These are phyloP conservation scores for Homarus americanus DNA, from an alignment of 1,140 invertebrate species.

Conservation along the genomic window DNA sequence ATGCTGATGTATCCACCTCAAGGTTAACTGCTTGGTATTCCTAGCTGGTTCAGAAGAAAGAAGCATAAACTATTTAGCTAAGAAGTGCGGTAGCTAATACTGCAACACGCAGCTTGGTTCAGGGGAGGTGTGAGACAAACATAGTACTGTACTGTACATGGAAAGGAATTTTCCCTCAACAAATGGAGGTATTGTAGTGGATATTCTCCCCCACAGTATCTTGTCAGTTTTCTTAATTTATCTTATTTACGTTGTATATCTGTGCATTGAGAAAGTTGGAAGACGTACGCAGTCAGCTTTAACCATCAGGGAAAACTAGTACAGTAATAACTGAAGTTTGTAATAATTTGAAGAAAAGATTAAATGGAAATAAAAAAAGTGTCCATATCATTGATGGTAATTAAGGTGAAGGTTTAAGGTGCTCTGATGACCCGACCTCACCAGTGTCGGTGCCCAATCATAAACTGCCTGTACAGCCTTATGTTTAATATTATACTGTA, in stretches of 20 bases:
- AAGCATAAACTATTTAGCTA: not conserved
- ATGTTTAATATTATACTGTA: not conserved
- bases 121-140: not conserved
- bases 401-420: not conserved
- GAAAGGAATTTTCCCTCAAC: not conserved
- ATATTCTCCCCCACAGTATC: not conserved
- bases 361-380: not conserved
- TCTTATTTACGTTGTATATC: not conserved
- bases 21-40: too few relatives aligned
- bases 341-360: not conserved
- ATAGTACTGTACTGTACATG: not conserved
- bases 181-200: too few relatives aligned
- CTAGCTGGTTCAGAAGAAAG: not conserved
- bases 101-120: not conserved
- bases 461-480: constrained; percentile 7
- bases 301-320: not conserved
- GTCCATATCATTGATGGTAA: not conserved
- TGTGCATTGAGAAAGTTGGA: not conserved
- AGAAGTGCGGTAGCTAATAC: not conserved
- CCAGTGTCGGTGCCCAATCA: not conserved
- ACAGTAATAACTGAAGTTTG: not conserved
- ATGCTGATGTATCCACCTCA: too few relatives aligned
- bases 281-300: too few relatives aligned
- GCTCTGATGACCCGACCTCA: not conserved
- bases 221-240: not conserved